phyloP scores from a whole-genome alignment of 2,888 invertebrate species.

The Rhabditophanes sp. region DNA sequence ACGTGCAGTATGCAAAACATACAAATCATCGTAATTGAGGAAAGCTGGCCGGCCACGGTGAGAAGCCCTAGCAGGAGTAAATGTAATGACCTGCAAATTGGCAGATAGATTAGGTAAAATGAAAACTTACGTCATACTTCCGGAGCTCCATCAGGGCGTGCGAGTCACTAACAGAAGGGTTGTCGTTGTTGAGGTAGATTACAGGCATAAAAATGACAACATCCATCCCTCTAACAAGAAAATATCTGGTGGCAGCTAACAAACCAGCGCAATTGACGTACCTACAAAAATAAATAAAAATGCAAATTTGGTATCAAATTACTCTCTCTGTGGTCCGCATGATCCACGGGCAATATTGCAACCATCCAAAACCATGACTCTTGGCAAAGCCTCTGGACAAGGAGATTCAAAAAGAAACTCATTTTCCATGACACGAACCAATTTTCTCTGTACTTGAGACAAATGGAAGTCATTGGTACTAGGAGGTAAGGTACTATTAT shows the following conservation, averaged over 20 bases:
- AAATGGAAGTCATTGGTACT: too few species aligned
- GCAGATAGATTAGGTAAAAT: neutral
- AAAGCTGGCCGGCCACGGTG: constrained; percentile 20
- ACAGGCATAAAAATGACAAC: constrained; percentile 26
- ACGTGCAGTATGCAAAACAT: constrained; percentile 21
- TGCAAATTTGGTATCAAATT: constrained; percentile 2
- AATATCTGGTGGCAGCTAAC: constrained; percentile 22
- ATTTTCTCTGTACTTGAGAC: too few species aligned
- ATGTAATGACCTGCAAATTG: constrained; percentile 20
- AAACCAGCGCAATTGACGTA: constrained; percentile 26
- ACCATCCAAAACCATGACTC: constrained; percentile 28
- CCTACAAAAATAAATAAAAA: constrained; percentile 10
- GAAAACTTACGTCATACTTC: constrained; percentile 10
- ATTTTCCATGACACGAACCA: too few species aligned
- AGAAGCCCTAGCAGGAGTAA: constrained; percentile 25
- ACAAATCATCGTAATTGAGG: constrained; percentile 33
- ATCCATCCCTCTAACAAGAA: constrained; percentile 21
- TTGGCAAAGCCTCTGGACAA: constrained; percentile 14
- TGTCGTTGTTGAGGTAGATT: constrained; percentile 27
- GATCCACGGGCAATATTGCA: constrained; percentile 28
- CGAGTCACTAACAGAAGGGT: constrained; percentile 18
- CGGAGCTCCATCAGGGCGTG: constrained; percentile 17
- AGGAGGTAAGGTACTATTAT: too few species aligned
- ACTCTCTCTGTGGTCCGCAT: constrained; percentile 27
- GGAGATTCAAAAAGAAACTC: constrained; percentile 6